phyloP scores from a whole-genome alignment of 1,140 invertebrate genomes.

The Heterodera schachtii region DNA sequence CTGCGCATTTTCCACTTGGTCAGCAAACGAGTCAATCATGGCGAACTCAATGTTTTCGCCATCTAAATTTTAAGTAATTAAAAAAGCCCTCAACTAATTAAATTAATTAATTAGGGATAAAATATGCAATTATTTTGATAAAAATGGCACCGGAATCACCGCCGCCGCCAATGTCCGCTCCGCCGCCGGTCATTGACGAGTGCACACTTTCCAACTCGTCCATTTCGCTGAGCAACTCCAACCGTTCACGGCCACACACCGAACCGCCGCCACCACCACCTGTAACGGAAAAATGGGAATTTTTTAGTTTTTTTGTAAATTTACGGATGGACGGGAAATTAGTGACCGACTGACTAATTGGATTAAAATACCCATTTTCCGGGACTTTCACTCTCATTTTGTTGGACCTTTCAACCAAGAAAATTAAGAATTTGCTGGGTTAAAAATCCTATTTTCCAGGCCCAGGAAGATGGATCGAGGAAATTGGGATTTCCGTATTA shows the following conservation, averaged over 20 bases:
- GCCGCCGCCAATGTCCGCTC: constrained; percentile 4
- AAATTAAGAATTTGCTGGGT: too few species aligned
- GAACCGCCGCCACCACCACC: constrained; percentile 16
- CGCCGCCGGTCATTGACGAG: constrained; percentile 44
- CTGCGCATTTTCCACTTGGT: constrained; percentile 47
- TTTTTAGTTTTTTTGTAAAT: too few species aligned
- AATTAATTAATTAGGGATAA: not conserved
- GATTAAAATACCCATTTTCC: too few species aligned
- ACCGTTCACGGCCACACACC: not conserved
- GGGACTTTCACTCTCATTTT: too few species aligned
- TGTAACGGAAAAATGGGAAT: not conserved
- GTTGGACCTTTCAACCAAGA: too few species aligned
- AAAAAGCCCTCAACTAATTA: not conserved
- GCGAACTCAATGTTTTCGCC: constrained; percentile 38
- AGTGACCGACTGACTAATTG: too few species aligned
- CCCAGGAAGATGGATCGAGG: too few species aligned
- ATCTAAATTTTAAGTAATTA: constrained; percentile 8
- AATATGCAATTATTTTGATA: too few species aligned
- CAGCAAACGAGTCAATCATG: constrained; percentile 44
- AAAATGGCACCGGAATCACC: not conserved
- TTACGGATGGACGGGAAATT: too few species aligned
- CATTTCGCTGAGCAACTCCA: constrained; percentile 27
- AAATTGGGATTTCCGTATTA: too few species aligned
- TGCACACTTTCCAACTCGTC: constrained; percentile 50
- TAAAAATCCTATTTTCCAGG: too few species aligned